Percentiles rank a stretch among this genome's conserved stretches.
These are phyloP conservation scores for Coenonympha arcania DNA, from an alignment of 2,888 invertebrate genomes.

Conservation along the genomic window DNA sequence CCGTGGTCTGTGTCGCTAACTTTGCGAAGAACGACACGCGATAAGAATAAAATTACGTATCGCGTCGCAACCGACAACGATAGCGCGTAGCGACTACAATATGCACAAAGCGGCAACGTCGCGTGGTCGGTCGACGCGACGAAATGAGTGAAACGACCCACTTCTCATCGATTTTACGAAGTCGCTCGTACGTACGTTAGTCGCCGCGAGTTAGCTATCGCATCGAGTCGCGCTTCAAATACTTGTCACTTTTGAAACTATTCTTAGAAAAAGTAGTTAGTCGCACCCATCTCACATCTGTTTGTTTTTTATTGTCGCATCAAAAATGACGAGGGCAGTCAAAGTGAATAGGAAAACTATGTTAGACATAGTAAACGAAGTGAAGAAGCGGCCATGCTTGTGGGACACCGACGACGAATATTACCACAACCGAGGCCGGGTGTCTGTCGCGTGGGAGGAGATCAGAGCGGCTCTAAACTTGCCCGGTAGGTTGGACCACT, in stretches of 20 bases:
- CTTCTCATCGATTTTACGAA: conserved; percentile 11
- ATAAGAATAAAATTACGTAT: not conserved
- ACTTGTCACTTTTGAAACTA: not conserved
- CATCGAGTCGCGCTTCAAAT: conserved; percentile 24
- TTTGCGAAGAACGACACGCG: too few species aligned
- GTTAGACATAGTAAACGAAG: conserved; percentile 36
- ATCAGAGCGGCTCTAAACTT: conserved; percentile 34
- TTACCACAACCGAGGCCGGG: conserved; percentile 37
- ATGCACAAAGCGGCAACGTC: conserved; percentile 30
- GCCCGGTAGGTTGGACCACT: conserved; percentile 33
- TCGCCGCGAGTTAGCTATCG: conserved; percentile 33
- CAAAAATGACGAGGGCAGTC: conserved; percentile 9
- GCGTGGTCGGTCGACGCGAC: conserved; percentile 16
- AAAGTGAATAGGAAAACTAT: conserved; percentile 19
- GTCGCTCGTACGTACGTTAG: conserved; percentile 17
- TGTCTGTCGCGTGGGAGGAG: conserved; percentile 40
- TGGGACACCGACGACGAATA: conserved; percentile 40
- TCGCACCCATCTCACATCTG: too few species aligned
- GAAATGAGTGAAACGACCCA: not conserved
- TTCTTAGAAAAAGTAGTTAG: conserved; percentile 5
- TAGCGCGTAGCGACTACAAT: conserved; percentile 9
- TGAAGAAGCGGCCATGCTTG: conserved; percentile 37
- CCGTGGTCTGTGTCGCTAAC: too few species aligned
- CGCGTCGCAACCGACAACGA: not conserved
- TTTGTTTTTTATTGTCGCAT: not conserved